Evolutionary conservation across 2,113 vertebrate species (phyloP).

Genomic region (Oceanodroma tethys): DNA sequence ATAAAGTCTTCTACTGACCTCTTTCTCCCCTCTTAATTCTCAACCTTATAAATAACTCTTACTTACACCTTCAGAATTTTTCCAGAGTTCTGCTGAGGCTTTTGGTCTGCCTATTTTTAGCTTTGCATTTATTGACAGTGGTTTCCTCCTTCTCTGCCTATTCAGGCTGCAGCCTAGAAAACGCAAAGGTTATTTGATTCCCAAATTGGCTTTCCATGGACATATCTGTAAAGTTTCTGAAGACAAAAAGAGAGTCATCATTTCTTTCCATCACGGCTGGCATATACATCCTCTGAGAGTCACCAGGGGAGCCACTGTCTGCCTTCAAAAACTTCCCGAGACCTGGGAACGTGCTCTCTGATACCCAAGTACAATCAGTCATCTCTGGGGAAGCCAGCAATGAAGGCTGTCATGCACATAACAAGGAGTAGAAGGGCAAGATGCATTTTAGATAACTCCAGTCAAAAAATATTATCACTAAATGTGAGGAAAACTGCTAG

Average conservation of each 20-base stretch:
- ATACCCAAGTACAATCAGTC: neutral
- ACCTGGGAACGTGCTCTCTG: neutral
- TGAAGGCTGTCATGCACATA: neutral
- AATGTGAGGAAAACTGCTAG: neutral
- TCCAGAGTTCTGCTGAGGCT: conserved; percentile 17
- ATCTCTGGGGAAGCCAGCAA: neutral
- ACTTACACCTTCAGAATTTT: conserved; percentile 55
- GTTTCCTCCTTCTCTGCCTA: conserved; percentile 24
- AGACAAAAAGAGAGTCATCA: neutral
- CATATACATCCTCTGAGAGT: neutral
- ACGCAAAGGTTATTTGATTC: neutral
- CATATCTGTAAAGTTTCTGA: neutral
- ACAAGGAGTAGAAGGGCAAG: neutral
- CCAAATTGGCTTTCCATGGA: neutral
- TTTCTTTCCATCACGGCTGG: neutral
- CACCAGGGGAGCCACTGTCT: neutral
- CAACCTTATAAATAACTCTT: conserved; percentile 50
- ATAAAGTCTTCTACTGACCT: conserved; percentile 33
- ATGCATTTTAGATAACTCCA: neutral
- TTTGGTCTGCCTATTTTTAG: conserved; percentile 56
- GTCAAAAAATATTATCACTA: neutral
- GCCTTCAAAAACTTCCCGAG: neutral
- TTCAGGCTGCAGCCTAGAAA: conserved; percentile 1
- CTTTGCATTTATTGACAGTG: conserved; percentile 45
- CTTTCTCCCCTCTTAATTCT: conserved; percentile 26